Evolutionary conservation across 2,888 invertebrate species (phyloP), one percentile per base, ranked within the genome.

Genomic region (Drosophila borealis): DNA sequence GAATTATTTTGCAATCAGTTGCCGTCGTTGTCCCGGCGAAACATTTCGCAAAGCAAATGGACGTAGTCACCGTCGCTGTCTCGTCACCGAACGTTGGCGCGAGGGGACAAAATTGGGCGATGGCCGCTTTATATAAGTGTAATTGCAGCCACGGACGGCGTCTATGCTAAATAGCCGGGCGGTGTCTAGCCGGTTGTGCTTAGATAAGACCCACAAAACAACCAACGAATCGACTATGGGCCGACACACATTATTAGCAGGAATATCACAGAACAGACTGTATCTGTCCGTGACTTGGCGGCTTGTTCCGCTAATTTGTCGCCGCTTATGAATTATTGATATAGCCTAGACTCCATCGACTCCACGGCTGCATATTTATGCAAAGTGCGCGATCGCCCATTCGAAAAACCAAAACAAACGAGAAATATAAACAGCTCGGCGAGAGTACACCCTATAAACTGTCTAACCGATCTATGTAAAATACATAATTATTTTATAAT

Each of bases 1-100:
- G 87, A 85, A 85, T 85, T 81, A 74, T 83, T 85, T 82, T 79
- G 88, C 82, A 88, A 85, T 88, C 84, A 80, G 74, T 66, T 62
- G 60, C 36, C 59, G 68, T 37, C 37, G 64, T 44, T 29, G 51
- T 51, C 53, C 56, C 49, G 63, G 10, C 48, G 60, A 42, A 48
- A 34, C 55, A 46, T 59, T 70, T 39, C 48, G 45, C 10, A 29
- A 21, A 8, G 54, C 44, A 57, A 55, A 73, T 51, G 51, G 51
- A 36, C 72, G 29, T 13, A 37, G 61, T 55, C 53, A 45, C 63
- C 42, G 42, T 13, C 41, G 19, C n/a, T 37, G 55, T 44, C 64
- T 39, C 14, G 34, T 46, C 44, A 21, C 13, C 13, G 49, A n/a
- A n/a, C 0, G 39, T 17, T 2, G 2, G n/a, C 2, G 10, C 11